phyloP scores from a whole-genome alignment of 2,113 vertebrate genomes.

The Lutjanus erythropterus region DNA sequence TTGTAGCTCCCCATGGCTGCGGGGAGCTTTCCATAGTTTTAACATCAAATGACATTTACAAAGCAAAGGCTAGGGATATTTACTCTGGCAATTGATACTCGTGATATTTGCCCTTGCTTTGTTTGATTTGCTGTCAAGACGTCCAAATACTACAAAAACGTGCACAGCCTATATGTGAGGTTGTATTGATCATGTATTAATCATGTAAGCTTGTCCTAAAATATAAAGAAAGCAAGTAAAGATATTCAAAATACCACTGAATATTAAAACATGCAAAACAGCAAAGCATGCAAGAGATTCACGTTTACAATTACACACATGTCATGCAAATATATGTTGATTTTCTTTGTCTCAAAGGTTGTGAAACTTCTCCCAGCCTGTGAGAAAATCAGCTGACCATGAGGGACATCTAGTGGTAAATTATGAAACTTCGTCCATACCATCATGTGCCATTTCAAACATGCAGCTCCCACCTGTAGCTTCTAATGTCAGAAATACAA shows the following conservation, averaged over 20 bases:
- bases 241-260: neutral
- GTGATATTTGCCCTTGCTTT: conserved; percentile 37
- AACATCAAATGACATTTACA: conserved; percentile 72
- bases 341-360: neutral
- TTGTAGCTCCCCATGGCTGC: conserved; percentile 42
- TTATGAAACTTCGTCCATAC: conserved; percentile 15
- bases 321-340: neutral
- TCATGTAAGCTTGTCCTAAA: neutral
- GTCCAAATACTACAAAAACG: neutral
- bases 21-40: conserved; percentile 42
- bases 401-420: conserved; percentile 82
- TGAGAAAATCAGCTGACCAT: conserved; percentile 48
- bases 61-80: conserved; percentile 50
- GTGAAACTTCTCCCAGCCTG: neutral
- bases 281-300: neutral
- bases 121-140: conserved; percentile 29
- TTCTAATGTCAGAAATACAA: neutral
- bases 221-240: neutral
- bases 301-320: neutral
- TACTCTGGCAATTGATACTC: conserved; percentile 27
- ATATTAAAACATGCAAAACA: neutral
- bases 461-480: neutral
- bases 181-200: neutral
- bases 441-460: neutral
- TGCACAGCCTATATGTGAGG: neutral